Evolutionary conservation across 2,888 invertebrate species (phyloP), one percentile per base, ranked within the genome.

Genomic region (Psylliodes chrysocephalus): DNA sequence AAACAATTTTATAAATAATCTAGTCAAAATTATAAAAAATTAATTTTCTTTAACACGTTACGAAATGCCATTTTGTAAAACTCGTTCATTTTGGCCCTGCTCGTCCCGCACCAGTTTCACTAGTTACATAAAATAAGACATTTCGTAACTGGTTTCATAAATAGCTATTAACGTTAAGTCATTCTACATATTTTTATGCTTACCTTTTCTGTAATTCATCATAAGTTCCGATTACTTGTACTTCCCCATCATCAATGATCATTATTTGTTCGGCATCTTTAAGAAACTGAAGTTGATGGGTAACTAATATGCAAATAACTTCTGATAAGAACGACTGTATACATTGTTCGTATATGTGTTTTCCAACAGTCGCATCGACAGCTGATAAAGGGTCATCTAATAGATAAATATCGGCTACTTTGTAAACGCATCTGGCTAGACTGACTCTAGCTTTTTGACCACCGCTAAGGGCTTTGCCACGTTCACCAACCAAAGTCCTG

Each of bases 361-460:
- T 86, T 0, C 91, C 91, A 0, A 94, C 93, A 65, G 89, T 88
- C 0, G 91, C 86, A 75, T 94, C 94, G 0, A 94, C 93, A 0
- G 93, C 93, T 25, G 92, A 92, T 22, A 94, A 81, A 0, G 94
- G 94, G 80, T 94, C 94, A 74, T 94, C 93, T 49, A 94, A 79
- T 18, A 94, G 82, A 75, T 93, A 93, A 40, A 94, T 86, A 73
- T 94, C 93, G 0, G 92, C 91, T 71, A 90, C 86, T 72, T 88
- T 88, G 76, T 93, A 94, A 52, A 93, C 84, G 6, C 91, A 89
- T 74, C 93, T 85, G 0, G 92, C 93, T 51, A 95, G 83, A 79
- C 91, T 92, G 22, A 95, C 88, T 68, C 94, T 85, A 0, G 94
- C 93, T 78, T 89, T 88, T 81, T 94, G 94, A n/a, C 94, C 94